Evolutionary conservation across 2,797 vertebrate species (phyloP).

Genomic region (Florisuga fusca): DNA sequence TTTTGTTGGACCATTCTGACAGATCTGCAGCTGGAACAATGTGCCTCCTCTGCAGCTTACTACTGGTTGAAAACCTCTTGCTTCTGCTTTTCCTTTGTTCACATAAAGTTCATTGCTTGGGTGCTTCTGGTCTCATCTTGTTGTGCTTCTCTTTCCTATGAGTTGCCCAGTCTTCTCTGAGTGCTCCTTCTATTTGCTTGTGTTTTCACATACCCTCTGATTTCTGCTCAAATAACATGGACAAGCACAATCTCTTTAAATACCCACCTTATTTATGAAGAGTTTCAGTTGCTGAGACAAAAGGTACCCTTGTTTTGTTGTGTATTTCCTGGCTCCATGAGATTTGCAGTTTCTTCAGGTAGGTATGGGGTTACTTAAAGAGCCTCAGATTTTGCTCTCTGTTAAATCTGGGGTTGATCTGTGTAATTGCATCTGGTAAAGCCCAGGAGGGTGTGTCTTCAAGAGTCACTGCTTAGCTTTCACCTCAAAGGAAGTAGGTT

Average conservation of each 20-base stretch:
- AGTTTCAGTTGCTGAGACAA: background rate
- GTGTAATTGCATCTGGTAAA: background rate
- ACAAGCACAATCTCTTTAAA: fast-evolving
- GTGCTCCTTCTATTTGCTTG: fast-evolving
- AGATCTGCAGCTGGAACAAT: background rate
- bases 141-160: background rate
- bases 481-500: background rate
- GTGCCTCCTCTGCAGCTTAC: background rate
- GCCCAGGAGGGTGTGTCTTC: background rate
- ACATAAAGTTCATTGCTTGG: background rate
- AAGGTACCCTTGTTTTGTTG: fast-evolving
- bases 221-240: background rate
- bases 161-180: background rate
- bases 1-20: background rate
- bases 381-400: background rate
- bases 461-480: background rate
- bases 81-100: background rate
- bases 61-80: background rate
- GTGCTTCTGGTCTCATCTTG: background rate
- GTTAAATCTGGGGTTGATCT: background rate
- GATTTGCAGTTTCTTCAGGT: background rate
- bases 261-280: background rate
- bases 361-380: background rate
- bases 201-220: background rate
- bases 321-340: fast-evolving